These are phyloP conservation scores for Cryptotermes secundus DNA, from an alignment of 1,140 invertebrate species.

Conservation along the genomic window DNA sequence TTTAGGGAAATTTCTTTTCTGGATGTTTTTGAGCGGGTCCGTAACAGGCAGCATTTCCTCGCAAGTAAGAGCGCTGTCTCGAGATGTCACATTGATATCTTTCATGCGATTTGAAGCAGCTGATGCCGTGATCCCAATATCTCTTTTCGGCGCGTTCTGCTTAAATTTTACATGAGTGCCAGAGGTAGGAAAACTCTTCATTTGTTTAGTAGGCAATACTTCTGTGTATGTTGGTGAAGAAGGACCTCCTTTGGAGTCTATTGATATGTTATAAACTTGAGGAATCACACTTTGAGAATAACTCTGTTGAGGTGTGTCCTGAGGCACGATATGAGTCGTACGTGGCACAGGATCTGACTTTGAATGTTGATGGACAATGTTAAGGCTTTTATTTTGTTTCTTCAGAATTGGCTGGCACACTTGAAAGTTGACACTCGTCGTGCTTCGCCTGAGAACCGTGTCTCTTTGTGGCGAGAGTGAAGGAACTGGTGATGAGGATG, in stretches of 20 bases:
- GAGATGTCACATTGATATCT: conserved; percentile 74
- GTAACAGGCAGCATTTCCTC: conserved; percentile 57
- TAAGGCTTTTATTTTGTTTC: conserved; percentile 52
- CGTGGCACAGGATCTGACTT: conserved; percentile 67
- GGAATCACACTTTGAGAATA: neutral
- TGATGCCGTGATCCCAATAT: neutral
- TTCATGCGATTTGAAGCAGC: neutral
- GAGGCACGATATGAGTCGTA: conserved; percentile 25
- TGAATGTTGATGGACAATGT: conserved; percentile 67
- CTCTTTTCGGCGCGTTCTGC: neutral
- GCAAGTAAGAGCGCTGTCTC: conserved; percentile 41
- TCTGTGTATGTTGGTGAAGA: neutral
- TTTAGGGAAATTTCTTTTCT: conserved; percentile 77
- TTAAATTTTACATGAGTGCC: neutral
- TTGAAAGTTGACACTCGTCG: conserved; percentile 32
- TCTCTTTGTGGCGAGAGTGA: conserved; percentile 3
- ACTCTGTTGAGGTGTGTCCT: neutral
- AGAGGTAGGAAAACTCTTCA: neutral
- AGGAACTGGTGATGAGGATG: conserved; percentile 1
- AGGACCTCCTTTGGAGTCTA: neutral
- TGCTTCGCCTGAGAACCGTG: conserved; percentile 22
- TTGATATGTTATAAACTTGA: neutral
- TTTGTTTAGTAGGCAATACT: neutral
- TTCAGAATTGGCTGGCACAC: conserved; percentile 3
- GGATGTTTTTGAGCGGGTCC: conserved; percentile 69